Evolutionary conservation across 2,113 vertebrate genomes (phyloP).

Genomic region (Lanius collurio): DNA sequence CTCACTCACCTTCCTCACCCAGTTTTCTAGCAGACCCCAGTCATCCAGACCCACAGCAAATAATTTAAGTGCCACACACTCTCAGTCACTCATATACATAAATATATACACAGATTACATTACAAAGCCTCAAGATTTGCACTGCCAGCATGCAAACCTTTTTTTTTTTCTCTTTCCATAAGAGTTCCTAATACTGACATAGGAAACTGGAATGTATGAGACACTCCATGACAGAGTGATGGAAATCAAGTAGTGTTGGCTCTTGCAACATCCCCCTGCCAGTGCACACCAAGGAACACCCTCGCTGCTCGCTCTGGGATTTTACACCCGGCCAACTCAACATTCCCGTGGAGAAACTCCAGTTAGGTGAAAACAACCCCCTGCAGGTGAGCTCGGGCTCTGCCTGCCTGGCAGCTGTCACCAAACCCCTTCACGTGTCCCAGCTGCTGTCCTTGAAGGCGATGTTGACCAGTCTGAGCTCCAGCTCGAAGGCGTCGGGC

Average conservation of each 20-base stretch:
- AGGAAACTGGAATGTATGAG: constrained; percentile 75
- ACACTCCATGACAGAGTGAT: constrained; percentile 45
- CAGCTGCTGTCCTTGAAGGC: constrained; percentile 95
- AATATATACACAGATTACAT: constrained; percentile 76
- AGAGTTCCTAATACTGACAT: constrained; percentile 71
- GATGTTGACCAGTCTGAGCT: constrained; percentile 93
- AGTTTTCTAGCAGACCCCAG: constrained; percentile 64
- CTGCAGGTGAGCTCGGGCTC: constrained; percentile 26
- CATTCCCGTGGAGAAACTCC: background rate
- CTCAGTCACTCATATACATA: constrained; percentile 69
- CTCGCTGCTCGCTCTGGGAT: background rate
- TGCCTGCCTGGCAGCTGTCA: constrained; percentile 13
- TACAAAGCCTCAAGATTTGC: constrained; percentile 70
- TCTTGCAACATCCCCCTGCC: constrained; percentile 19
- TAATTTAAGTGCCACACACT: constrained; percentile 70
- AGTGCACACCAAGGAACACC: background rate
- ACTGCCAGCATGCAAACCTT: constrained; percentile 77
- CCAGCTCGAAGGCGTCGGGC: constrained; percentile 94
- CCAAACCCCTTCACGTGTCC: constrained; percentile 88
- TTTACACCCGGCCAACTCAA: constrained; percentile 17
- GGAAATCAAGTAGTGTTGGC: constrained; percentile 56
- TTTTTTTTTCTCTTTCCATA: background rate
- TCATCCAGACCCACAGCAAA: constrained; percentile 73
- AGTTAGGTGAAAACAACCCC: background rate
- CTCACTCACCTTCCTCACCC: background rate